Conservation (phyloP, 2,113 vertebrate genomes). For the Ictalurus furcatus region DNA sequence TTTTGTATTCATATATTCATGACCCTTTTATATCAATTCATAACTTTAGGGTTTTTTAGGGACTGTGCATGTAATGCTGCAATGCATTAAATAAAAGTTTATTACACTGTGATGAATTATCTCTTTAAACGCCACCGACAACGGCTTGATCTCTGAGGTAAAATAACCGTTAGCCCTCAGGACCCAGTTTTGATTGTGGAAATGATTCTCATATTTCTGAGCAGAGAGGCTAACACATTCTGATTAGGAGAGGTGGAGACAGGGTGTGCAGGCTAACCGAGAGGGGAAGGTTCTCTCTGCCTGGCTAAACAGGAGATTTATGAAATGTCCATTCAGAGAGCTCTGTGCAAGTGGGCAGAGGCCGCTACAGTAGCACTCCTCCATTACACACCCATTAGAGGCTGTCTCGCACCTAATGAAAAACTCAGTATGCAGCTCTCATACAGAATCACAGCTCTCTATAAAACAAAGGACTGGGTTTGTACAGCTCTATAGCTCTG, state of each 20-base stretch:
- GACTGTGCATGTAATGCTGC: not conserved
- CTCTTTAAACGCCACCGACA: not conserved
- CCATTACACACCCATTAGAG: conserved; percentile 47
- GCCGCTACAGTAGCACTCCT: conserved; percentile 39
- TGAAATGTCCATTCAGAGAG: conserved; percentile 42
- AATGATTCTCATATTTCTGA: conserved; percentile 53
- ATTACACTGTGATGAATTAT: not conserved
- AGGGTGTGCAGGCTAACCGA: conserved; percentile 29
- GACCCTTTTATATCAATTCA: not conserved
- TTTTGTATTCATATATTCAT: not conserved
- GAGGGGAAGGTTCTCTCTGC: conserved; percentile 51
- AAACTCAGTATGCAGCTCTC: conserved; percentile 40
- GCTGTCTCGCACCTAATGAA: conserved; percentile 51
- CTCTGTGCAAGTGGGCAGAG: conserved; percentile 45
- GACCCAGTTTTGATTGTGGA: conserved; percentile 36
- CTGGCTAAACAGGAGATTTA: conserved; percentile 55
- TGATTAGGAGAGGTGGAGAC: conserved; percentile 50
- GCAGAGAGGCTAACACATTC: conserved; percentile 44
- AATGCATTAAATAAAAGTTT: not conserved
- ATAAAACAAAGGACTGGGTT: conserved; percentile 11
- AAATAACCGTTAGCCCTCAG: conserved; percentile 15
- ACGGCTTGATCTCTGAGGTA: conserved; percentile 20
- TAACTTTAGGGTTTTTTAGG: not conserved
- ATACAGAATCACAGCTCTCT: conserved; percentile 34
- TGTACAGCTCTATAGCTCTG: not conserved